Evolutionary conservation across 2,113 vertebrate genomes (phyloP), one percentile per base, ranked within the genome.

Genomic region (Rafetus swinhoei): DNA sequence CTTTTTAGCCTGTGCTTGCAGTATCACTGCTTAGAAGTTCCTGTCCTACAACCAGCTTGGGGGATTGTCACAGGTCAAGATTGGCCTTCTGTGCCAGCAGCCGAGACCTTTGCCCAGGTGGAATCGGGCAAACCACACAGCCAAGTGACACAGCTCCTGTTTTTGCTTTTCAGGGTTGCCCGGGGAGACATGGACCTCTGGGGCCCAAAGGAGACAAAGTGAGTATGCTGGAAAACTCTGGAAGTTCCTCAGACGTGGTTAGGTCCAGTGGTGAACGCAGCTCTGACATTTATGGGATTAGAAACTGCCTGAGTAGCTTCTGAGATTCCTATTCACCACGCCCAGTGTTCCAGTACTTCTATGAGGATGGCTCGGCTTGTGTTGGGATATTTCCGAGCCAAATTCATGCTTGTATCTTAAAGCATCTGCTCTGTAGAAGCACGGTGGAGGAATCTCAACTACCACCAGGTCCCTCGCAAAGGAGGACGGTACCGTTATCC

Each of bases 121-220:
- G n/a, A 19, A 25, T 3, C 9, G 24, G 56, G 56, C n/a, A 15
- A 16, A 14, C 35, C 19, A 27, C 24, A 59, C 35, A 19, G 15
- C 7, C 19, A 13, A 62, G 32, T 81, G 76, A 62, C 45, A 24
- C 62, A 69, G 16, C 12, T 92, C 39, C 86, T 1, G 18, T 39
- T 7, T 45, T 90, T 87, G 74, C 77, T 76, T 97, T 97, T 39
- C 94, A 99, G 99, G 99, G 99, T 56, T 98, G 98, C 94, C 93
- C 95, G 50, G 99, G 99, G 79, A 98, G 96, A 14, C 94, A 95
- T 54, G 99, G 99, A 10, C 96, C 93, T 85, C 93, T 94, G 86
- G 99, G 99, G 45, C 97, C 98, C 72, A 99, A 99, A 98, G 99
- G 99, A 93, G 98, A 99, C 93, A 98, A 98, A 98, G 99, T 99